phyloP scores from a whole-genome alignment of 1,140 invertebrate species.

The Bombyx mandarina region DNA sequence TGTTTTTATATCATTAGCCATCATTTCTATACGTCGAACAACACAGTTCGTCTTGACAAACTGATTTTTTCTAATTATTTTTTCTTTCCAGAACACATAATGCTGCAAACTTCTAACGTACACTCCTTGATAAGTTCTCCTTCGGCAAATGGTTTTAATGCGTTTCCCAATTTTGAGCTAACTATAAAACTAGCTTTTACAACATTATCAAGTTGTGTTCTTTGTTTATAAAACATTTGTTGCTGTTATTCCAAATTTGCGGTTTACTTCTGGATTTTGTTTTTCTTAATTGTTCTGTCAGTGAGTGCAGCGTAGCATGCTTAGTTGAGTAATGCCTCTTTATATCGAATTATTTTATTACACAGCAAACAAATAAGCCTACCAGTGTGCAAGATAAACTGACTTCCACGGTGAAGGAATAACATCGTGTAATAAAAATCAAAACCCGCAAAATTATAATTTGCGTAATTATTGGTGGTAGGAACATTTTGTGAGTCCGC shows the following conservation, averaged over 20 bases:
- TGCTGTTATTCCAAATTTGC: neutral
- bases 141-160: slow-evolving; percentile 5
- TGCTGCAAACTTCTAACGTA: neutral
- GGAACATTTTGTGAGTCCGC: no score
- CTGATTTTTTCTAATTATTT: slow-evolving; percentile 4
- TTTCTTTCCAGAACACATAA: slow-evolving; percentile 5
- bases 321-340: no score
- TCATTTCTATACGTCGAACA: slow-evolving; percentile 1
- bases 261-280: neutral
- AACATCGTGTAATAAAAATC: no score
- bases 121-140: slow-evolving; percentile 1
- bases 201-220: slow-evolving; percentile 7
- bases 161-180: slow-evolving; percentile 4
- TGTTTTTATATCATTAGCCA: slow-evolving; percentile 8
- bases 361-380: no score
- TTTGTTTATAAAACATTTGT: slow-evolving; percentile 6
- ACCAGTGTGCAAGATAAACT: no score
- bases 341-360: no score
- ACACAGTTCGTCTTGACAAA: slow-evolving; percentile 3
- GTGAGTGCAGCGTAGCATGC: no score
- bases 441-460: no score
- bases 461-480: no score
- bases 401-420: no score
- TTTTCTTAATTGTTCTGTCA: no score
- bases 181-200: slow-evolving; percentile 9